A percentile compares a stretch with the other conserved stretches of the same genome.
These are phyloP conservation scores for Lithophane leautieri DNA, from an alignment of 2,888 invertebrate species.

Conservation along the genomic window DNA sequence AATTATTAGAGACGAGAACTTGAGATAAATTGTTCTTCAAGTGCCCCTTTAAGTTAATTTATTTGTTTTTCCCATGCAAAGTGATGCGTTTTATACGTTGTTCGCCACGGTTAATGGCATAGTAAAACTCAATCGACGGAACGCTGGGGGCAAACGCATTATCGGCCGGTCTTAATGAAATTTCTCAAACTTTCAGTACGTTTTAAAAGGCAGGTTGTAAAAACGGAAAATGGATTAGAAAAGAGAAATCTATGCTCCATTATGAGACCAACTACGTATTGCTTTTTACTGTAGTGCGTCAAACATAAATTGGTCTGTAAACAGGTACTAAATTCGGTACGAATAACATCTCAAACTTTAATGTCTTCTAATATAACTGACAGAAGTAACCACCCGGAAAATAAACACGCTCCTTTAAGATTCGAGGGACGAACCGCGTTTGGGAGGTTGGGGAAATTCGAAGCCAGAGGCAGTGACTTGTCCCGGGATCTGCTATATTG, in stretches of 20 bases:
- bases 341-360: conserved; percentile 51
- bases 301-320: conserved; percentile 1
- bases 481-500: conserved; percentile 79
- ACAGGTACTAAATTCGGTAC: conserved; percentile 29
- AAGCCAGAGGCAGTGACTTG: conserved; percentile 78
- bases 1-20: conserved; percentile 75
- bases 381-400: conserved; percentile 83
- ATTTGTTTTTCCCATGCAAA: conserved; percentile 83
- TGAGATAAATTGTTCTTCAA: conserved; percentile 78
- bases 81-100: conserved; percentile 79
- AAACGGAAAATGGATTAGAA: conserved; percentile 16
- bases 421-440: conserved; percentile 71
- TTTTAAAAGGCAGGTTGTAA: conserved; percentile 18
- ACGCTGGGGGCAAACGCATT: conserved; percentile 58
- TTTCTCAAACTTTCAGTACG: conserved; percentile 47
- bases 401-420: conserved; percentile 82
- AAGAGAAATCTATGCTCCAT: neutral
- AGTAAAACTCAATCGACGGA: conserved; percentile 69
- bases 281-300: neutral
- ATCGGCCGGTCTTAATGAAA: conserved; percentile 58
- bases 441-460: conserved; percentile 73
- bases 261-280: neutral
- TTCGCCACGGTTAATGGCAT: conserved; percentile 73
- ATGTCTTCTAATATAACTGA: conserved; percentile 72
- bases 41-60: conserved; percentile 81